Percentiles rank a stretch among this genome's conserved stretches.
These are phyloP conservation scores for Cheiracanthium punctorium DNA, from an alignment of 2,888 invertebrate genomes.

Conservation along the genomic window DNA sequence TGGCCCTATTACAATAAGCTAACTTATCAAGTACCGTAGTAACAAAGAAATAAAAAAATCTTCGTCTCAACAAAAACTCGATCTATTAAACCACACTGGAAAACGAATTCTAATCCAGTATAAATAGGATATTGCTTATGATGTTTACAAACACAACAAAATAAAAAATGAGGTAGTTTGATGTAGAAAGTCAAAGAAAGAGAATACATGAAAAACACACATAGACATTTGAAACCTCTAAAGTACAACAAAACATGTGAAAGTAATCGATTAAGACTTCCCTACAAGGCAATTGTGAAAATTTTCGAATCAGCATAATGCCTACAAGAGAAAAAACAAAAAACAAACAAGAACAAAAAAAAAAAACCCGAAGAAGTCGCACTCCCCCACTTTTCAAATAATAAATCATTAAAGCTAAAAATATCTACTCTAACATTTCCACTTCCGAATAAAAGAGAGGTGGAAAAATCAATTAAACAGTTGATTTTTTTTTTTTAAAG, in stretches of 20 bases:
- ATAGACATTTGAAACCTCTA: slow-evolving; percentile 9
- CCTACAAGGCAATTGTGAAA: slow-evolving; percentile 20
- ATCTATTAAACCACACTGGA: no score
- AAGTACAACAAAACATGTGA: slow-evolving; percentile 16
- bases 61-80: no score
- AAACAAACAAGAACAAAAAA: slow-evolving; percentile 3
- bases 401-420: slow-evolving; percentile 62
- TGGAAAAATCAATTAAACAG: slow-evolving; percentile 64
- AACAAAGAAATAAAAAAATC: no score
- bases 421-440: slow-evolving; percentile 27
- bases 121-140: no score
- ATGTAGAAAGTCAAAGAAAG: slow-evolving; percentile 12
- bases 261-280: slow-evolving; percentile 24
- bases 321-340: not conserved
- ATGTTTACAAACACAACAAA: not conserved
- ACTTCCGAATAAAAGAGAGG: slow-evolving; percentile 41
- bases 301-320: slow-evolving; percentile 51
- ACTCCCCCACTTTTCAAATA: slow-evolving; percentile 24
- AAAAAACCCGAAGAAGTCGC: not conserved
- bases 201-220: not conserved
- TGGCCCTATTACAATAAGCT: no score
- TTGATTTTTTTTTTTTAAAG: slow-evolving; percentile 29
- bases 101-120: no score
- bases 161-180: not conserved
- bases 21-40: no score